phyloP scores from a whole-genome alignment of 2,113 vertebrate species.

The Kryptolebias marmoratus region DNA sequence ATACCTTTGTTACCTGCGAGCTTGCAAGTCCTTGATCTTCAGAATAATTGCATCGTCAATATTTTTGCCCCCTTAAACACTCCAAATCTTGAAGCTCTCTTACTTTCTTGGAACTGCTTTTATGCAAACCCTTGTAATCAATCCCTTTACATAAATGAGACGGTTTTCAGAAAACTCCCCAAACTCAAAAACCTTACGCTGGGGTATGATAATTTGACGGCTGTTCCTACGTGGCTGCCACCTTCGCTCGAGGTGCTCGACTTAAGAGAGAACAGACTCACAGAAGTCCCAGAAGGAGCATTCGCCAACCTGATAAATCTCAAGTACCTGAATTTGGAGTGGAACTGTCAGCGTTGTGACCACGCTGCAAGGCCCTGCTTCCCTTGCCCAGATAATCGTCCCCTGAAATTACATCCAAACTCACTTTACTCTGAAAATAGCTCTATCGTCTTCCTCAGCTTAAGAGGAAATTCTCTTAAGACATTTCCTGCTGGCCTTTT shows the following conservation, averaged over 20 bases:
- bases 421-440: constrained; percentile 68
- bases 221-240: constrained; percentile 79
- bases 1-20: constrained; percentile 75
- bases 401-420: constrained; percentile 66
- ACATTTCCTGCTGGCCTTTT: constrained; percentile 76
- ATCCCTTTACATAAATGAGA: constrained; percentile 67
- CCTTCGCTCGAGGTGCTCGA: constrained; percentile 73
- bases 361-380: constrained; percentile 82
- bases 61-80: constrained; percentile 64
- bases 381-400: constrained; percentile 76
- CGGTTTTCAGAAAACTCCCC: constrained; percentile 66
- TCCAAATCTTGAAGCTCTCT: constrained; percentile 65
- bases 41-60: constrained; percentile 72
- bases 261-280: constrained; percentile 80
- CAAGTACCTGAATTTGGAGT: constrained; percentile 73
- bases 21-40: constrained; percentile 71
- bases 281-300: constrained; percentile 53
- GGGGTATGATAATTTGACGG: constrained; percentile 84
- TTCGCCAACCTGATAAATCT: constrained; percentile 75
- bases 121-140: constrained; percentile 79
- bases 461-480: constrained; percentile 82
- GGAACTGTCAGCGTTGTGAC: constrained; percentile 86
- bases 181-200: constrained; percentile 75
- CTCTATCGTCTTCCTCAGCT: constrained; percentile 68
- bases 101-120: constrained; percentile 78